Percentiles rank a stretch among this genome's conserved stretches.
These are phyloP conservation scores for Erannis defoliaria DNA, from an alignment of 2,888 invertebrate genomes.

Conservation along the genomic window DNA sequence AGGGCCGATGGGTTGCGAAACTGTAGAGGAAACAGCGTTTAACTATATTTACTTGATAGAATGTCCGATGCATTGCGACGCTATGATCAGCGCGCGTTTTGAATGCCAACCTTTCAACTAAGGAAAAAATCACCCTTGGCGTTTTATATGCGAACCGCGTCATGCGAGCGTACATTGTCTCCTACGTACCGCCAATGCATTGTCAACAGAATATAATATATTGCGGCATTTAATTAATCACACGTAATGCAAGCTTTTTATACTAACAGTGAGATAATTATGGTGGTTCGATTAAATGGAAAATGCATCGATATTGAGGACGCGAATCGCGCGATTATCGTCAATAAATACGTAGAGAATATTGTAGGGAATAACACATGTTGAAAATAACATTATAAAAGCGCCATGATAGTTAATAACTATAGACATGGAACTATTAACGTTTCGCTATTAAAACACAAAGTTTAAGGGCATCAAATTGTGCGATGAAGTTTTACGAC, in stretches of 20 bases:
- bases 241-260: slow-evolving; percentile 21
- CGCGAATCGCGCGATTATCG: slow-evolving; percentile 15
- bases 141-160: slow-evolving; percentile 33
- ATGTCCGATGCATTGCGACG: slow-evolving; percentile 47
- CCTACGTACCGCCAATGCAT: slow-evolving; percentile 4
- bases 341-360: slow-evolving; percentile 19
- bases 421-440: slow-evolving; percentile 16
- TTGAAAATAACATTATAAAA: slow-evolving; percentile 16
- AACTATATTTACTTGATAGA: slow-evolving; percentile 40
- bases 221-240: slow-evolving; percentile 32
- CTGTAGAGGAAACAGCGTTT: slow-evolving; percentile 43
- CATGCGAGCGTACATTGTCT: slow-evolving; percentile 29
- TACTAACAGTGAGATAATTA: slow-evolving; percentile 24
- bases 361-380: slow-evolving; percentile 7
- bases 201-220: slow-evolving; percentile 30
- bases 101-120: slow-evolving; percentile 55
- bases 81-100: slow-evolving; percentile 49
- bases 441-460: slow-evolving; percentile 21
- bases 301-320: slow-evolving; percentile 20
- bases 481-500: slow-evolving; percentile 19
- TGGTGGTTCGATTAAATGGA: slow-evolving; percentile 25
- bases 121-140: slow-evolving; percentile 44
- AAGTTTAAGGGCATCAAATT: slow-evolving; percentile 31
- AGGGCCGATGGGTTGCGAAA: slow-evolving; percentile 50
- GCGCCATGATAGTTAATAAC: slow-evolving; percentile 7